These are phyloP conservation scores for Verasper variegatus DNA, from an alignment of 2,113 vertebrate species.

Conservation along the genomic window DNA sequence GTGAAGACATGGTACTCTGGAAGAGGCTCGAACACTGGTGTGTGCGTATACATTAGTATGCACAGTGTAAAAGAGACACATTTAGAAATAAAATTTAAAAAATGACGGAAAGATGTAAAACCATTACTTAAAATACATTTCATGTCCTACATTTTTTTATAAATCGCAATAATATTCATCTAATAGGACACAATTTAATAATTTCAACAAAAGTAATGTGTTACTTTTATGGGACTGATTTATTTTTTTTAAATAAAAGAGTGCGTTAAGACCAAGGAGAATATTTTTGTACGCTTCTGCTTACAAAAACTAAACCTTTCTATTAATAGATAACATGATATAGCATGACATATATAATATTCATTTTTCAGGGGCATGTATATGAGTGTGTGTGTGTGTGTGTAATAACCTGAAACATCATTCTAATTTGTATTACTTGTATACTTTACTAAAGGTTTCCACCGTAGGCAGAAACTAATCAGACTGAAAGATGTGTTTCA, in stretches of 20 bases:
- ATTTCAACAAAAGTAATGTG: no score
- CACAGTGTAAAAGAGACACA: not conserved
- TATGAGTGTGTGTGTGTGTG: not conserved
- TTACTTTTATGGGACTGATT: no score
- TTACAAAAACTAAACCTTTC: no score
- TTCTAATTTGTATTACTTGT: not conserved
- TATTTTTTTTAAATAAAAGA: no score
- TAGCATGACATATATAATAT: not conserved
- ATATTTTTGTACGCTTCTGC: no score
- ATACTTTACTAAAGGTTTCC: slow-evolving; percentile 5
- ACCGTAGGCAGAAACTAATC: not conserved
- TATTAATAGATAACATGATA: not conserved
- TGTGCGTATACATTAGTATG: not conserved
- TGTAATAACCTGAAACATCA: not conserved
- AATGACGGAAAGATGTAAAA: no score
- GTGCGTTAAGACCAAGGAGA: no score
- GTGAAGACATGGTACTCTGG: slow-evolving; percentile 49
- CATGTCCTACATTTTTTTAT: no score
- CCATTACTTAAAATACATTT: no score
- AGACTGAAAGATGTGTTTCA: not conserved
- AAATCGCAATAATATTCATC: no score
- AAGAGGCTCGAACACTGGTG: slow-evolving; percentile 21
- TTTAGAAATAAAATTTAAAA: not conserved
- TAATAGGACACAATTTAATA: no score
- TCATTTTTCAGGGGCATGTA: not conserved